These are phyloP conservation scores for Arge pagana DNA, from an alignment of 2,888 invertebrate species.

Conservation along the genomic window DNA sequence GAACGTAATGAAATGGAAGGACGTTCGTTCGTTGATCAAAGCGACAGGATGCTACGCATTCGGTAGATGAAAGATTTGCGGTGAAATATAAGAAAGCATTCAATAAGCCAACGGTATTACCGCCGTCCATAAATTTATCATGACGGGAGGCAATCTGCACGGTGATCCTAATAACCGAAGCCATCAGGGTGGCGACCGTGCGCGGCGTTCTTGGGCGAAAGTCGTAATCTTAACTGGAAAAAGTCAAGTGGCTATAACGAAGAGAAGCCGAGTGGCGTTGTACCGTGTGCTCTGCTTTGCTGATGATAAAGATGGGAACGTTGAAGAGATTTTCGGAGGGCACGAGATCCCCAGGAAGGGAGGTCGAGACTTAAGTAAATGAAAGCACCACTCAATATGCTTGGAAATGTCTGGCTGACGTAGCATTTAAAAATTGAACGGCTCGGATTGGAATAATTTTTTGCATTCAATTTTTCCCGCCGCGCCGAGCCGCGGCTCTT, in stretches of 20 bases:
- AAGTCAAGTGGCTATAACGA: slow-evolving; percentile 41
- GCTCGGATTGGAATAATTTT: slow-evolving; percentile 38
- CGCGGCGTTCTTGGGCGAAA: slow-evolving; percentile 33
- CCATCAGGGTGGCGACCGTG: slow-evolving; percentile 22
- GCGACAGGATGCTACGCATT: background rate
- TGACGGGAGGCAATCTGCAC: slow-evolving; percentile 39
- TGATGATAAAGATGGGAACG: slow-evolving; percentile 43
- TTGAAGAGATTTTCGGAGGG: background rate
- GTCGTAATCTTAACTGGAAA: slow-evolving; percentile 23
- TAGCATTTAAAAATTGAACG: slow-evolving; percentile 47
- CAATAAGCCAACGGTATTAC: slow-evolving; percentile 38
- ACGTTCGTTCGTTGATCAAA: slow-evolving; percentile 10
- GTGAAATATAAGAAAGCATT: slow-evolving; percentile 31
- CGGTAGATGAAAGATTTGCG: background rate
- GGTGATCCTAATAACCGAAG: slow-evolving; percentile 28
- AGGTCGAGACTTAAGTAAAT: slow-evolving; percentile 47
- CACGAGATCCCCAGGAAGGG: slow-evolving; percentile 26
- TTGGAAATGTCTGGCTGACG: slow-evolving; percentile 51
- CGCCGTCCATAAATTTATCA: slow-evolving; percentile 35
- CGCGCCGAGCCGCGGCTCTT: too few species aligned
- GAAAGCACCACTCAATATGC: slow-evolving; percentile 45
- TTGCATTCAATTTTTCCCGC: too few species aligned
- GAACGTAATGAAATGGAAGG: background rate
- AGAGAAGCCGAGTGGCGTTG: too few species aligned
- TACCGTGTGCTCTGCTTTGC: slow-evolving; percentile 28